phyloP scores from a whole-genome alignment of 2,797 vertebrate species.

The Parauchenoglanis punctatus region DNA sequence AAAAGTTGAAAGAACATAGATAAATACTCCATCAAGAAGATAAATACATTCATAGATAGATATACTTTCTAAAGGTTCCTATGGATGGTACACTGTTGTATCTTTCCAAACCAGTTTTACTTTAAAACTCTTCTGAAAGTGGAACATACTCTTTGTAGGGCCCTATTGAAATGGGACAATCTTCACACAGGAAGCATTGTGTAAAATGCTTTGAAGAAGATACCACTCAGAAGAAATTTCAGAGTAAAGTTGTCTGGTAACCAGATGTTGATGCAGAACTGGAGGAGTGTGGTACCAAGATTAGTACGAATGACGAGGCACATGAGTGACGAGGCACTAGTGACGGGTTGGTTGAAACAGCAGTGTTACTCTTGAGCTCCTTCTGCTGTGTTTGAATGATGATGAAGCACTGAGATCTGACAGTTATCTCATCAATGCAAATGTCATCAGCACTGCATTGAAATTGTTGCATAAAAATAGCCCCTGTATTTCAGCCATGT shows the following conservation, averaged over 20 bases:
- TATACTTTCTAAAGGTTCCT: not conserved
- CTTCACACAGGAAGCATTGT: not conserved
- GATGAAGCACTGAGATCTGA: conserved; percentile 39
- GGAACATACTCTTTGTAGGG: not conserved
- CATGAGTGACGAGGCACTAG: not conserved
- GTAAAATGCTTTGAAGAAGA: not conserved
- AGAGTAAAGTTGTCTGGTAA: not conserved
- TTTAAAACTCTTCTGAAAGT: not conserved
- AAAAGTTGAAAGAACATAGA: not conserved
- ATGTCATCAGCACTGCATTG: conserved; percentile 47
- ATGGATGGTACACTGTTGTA: not conserved
- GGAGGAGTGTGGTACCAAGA: not conserved
- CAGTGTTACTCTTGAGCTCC: conserved; percentile 15
- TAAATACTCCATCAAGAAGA: not conserved
- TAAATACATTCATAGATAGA: not conserved
- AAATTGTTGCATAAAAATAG: conserved; percentile 62
- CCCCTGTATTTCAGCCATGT: conserved; percentile 10
- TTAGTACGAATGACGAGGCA: not conserved
- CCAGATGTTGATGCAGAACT: not conserved
- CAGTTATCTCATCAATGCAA: conserved; percentile 44
- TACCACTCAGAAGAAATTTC: not conserved
- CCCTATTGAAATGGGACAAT: not conserved
- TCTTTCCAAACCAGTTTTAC: not conserved
- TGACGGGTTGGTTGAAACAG: not conserved
- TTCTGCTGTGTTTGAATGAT: conserved; percentile 35